Conservation (phyloP, 2,888 invertebrate genomes). For the Mylabris sibirica region DNA sequence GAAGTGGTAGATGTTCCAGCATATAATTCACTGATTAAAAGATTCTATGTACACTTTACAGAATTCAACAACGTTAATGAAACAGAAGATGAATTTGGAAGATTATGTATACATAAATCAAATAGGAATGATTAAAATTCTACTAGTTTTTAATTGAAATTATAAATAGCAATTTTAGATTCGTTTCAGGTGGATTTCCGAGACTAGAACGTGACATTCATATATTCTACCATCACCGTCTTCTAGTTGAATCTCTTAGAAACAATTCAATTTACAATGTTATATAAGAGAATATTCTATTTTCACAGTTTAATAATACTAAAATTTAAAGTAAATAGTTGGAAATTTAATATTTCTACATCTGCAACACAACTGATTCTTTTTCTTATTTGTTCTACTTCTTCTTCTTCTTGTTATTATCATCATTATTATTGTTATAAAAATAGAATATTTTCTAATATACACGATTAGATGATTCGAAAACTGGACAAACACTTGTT, state of each 20-base stretch:
- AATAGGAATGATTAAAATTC: neutral
- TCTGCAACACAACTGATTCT: neutral
- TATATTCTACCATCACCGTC: neutral
- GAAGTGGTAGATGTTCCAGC: constrained; percentile 18
- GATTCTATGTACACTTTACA: neutral
- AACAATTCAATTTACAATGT: neutral
- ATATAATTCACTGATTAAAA: constrained; percentile 24
- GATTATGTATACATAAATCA: neutral
- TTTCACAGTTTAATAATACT: neutral
- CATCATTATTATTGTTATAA: neutral
- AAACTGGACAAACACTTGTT: neutral
- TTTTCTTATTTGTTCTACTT: neutral
- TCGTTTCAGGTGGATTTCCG: neutral
- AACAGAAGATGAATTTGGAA: neutral
- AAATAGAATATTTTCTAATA: too few relatives aligned
- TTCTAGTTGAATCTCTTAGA: neutral
- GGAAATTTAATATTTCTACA: neutral
- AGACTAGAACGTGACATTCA: neutral
- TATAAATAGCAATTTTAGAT: neutral
- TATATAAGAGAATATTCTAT: neutral
- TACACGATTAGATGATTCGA: neutral
- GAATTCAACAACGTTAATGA: neutral
- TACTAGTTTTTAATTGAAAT: neutral
- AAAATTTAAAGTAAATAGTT: neutral
- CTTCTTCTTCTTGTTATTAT: neutral